Conservation (phyloP, 2,113 vertebrate species). For the Butastur rufipennis region DNA sequence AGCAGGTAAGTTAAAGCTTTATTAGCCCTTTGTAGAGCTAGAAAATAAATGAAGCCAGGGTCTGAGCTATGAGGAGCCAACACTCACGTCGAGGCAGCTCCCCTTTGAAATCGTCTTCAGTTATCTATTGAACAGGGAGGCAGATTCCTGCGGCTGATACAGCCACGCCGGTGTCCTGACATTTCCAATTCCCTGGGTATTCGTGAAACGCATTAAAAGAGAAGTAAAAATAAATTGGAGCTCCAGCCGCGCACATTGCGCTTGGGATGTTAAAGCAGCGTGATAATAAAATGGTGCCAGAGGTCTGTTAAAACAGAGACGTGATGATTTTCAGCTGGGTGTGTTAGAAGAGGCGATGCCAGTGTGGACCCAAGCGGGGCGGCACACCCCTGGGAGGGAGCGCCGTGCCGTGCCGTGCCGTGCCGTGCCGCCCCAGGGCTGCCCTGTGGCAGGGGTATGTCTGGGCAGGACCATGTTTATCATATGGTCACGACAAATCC, state of each 20-base stretch:
- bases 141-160: not conserved
- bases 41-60: not conserved
- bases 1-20: not conserved
- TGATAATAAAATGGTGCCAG: not conserved
- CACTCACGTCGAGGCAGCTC: not conserved
- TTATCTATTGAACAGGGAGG: not conserved
- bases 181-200: not conserved
- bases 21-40: not conserved
- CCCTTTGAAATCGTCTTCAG: not conserved
- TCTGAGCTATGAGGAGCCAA: not conserved
- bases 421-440: not conserved
- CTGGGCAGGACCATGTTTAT: not conserved
- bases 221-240: not conserved
- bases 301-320: not conserved
- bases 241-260: accelerated
- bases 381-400: not conserved
- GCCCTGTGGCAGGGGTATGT: accelerated
- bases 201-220: not conserved
- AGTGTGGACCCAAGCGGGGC: accelerated
- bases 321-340: not conserved
- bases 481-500: accelerated
- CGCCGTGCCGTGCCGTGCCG: accelerated
- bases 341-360: not conserved
- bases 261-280: not conserved
- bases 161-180: not conserved